Base-by-base conservation (phyloP, 2,113 vertebrate species). In the Cebus imitator region DNA sequence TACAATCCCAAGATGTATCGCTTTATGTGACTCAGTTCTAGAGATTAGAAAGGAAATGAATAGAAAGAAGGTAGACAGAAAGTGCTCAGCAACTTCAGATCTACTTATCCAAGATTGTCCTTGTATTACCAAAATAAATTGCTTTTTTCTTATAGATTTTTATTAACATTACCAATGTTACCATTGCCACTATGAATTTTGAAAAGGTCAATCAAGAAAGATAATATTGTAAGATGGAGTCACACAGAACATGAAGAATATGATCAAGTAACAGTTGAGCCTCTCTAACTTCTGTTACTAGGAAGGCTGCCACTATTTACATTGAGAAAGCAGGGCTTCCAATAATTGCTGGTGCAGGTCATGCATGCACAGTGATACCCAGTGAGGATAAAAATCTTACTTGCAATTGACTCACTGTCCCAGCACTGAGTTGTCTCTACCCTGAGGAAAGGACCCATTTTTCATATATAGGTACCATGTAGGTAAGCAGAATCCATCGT, bases 91-190 rank as follows among this genome's bases (percentile, higher is more conserved):
- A 91, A 35, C 35, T 73, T 90, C 45, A 92, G 84, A 78, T 32
- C 20, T n/a, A 37, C 80, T 88, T 25, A 73, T 57, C 27, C 58
- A 95, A 78, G 40, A 88, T 61, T 27, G 18, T 78, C 50, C 75
- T 35, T 20, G 45, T 68, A 14, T 85, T 94, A 81, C 30, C 37
- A 87, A 70, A 96, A 93, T 96, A 72, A 90, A 66, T 55, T 43
- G 37, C 75, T 79, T 58, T 79, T 45, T 86, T 73, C 48, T 64
- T 35, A 45, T 11, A 91, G 61, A 13, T 58, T 84, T 81, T 94
- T 82, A 82, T 82, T 85, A 85, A 87, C 87, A 76, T 87, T 85
- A n/a, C 27, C 20, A 58, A 11, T 81, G 43, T 96, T 79, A 64
- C 21, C 45, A 32, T 85, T 90, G 61, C 27, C 40, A 57, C 37